Evolutionary conservation across 2,113 vertebrate species (phyloP).

Genomic region (Lota lota): DNA sequence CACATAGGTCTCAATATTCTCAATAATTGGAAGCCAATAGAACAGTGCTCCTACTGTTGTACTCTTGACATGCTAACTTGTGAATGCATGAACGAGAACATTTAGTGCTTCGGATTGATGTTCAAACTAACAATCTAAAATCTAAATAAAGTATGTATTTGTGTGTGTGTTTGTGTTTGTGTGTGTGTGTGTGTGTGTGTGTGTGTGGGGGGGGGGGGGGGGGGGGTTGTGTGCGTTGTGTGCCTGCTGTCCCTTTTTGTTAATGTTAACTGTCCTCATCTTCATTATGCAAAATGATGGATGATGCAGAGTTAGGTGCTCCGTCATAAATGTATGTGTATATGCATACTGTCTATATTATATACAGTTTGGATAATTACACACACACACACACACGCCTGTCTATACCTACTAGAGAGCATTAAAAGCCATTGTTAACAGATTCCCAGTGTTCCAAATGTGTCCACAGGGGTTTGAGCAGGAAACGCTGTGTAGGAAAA

Average conservation of each 20-base stretch:
- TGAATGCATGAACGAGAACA: too few species aligned
- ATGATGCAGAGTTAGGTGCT: not conserved
- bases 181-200: constrained; percentile 10
- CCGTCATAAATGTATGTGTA: too few species aligned
- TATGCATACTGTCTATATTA: not conserved
- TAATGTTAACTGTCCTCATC: not conserved
- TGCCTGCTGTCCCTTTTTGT: too few species aligned
- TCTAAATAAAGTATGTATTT: not conserved
- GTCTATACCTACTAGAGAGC: constrained; percentile 3
- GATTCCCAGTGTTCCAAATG: constrained; percentile 16
- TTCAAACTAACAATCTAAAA: not conserved
- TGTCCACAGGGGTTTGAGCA: constrained; percentile 14
- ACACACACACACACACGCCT: not conserved
- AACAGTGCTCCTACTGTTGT: too few species aligned
- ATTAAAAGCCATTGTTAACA: constrained; percentile 37
- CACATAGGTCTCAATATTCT: too few species aligned
- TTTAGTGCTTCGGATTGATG: too few species aligned
- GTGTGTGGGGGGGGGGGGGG: not conserved
- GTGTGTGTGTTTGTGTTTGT: not conserved
- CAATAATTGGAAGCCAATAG: too few species aligned
- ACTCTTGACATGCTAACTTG: too few species aligned
- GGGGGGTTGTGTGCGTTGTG: too few species aligned
- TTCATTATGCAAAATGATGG: constrained; percentile 15
- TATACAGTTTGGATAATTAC: not conserved
- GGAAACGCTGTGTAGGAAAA: constrained; percentile 27